Conservation (phyloP, 2,113 vertebrate genomes). For the Puffinus mauretanicus region DNA sequence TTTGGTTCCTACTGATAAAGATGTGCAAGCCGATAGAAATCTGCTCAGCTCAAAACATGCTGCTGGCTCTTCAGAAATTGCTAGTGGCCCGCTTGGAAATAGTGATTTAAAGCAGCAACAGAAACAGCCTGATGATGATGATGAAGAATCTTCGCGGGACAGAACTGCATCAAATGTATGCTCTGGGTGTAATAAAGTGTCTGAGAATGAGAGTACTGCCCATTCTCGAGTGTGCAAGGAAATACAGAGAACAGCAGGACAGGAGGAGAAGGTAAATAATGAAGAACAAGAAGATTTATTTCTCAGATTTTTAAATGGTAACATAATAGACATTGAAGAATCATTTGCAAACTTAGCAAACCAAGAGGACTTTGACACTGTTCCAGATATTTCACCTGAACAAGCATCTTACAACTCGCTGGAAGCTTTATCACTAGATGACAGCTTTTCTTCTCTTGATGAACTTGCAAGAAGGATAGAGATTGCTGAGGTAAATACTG, state of each 20-base stretch:
- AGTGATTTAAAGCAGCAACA: conserved; percentile 65
- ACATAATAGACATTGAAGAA: conserved; percentile 67
- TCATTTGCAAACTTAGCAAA: conserved; percentile 38
- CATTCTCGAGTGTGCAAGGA: not conserved
- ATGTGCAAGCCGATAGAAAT: conserved; percentile 45
- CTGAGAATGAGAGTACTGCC: not conserved
- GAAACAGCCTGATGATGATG: not conserved
- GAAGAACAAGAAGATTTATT: conserved; percentile 73
- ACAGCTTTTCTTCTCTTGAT: conserved; percentile 84
- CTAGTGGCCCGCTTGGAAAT: conserved; percentile 7
- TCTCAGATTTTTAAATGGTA: conserved; percentile 70
- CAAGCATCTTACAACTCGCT: conserved; percentile 68
- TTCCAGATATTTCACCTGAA: conserved; percentile 70
- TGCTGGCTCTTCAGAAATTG: conserved; percentile 18
- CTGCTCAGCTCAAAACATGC: conserved; percentile 43
- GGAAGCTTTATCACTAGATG: conserved; percentile 73
- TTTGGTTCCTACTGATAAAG: conserved; percentile 25
- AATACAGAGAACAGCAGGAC: conserved; percentile 54
- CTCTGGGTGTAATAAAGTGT: not conserved
- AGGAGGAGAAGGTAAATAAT: conserved; percentile 56
- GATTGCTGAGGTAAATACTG: conserved; percentile 84
- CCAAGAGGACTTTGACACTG: conserved; percentile 68
- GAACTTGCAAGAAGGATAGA: conserved; percentile 89
- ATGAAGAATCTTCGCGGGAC: conserved; percentile 30
- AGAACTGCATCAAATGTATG: conserved; percentile 4